phyloP scores from a whole-genome alignment of 2,797 vertebrate species.

The Poeciliopsis paucimaculata region DNA sequence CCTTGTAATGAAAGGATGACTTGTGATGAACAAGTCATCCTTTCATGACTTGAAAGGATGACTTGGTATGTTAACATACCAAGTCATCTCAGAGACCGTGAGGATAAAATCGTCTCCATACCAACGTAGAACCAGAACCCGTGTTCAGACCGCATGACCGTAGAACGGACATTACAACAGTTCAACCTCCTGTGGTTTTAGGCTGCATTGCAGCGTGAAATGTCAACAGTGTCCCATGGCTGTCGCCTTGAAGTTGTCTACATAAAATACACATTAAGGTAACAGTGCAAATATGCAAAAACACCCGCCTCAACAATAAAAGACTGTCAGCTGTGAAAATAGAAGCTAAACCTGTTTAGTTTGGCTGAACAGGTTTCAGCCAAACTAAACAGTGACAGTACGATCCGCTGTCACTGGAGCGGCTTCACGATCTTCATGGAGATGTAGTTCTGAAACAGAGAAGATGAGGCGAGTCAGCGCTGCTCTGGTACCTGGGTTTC shows the following conservation, averaged over 20 bases:
- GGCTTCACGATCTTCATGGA: conserved; percentile 86
- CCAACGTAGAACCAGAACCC: neutral
- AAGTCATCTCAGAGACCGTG: neutral
- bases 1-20: too few species aligned
- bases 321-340: conserved; percentile 7
- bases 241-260: conserved; percentile 23
- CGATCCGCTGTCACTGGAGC: conserved; percentile 36
- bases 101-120: neutral
- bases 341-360: neutral
- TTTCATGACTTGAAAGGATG: too few species aligned
- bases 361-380: neutral
- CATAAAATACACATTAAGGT: neutral
- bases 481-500: conserved; percentile 45
- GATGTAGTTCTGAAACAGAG: conserved; percentile 81
- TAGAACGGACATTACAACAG: neutral
- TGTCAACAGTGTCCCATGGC: neutral
- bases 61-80: too few species aligned
- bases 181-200: neutral
- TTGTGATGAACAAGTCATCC: too few species aligned
- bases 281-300: conserved; percentile 56
- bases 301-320: conserved; percentile 34
- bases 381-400: too few species aligned
- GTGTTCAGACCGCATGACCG: neutral
- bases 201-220: neutral
- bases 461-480: neutral